phyloP scores from a whole-genome alignment of 2,113 vertebrate genomes.

The Mugil cephalus region DNA sequence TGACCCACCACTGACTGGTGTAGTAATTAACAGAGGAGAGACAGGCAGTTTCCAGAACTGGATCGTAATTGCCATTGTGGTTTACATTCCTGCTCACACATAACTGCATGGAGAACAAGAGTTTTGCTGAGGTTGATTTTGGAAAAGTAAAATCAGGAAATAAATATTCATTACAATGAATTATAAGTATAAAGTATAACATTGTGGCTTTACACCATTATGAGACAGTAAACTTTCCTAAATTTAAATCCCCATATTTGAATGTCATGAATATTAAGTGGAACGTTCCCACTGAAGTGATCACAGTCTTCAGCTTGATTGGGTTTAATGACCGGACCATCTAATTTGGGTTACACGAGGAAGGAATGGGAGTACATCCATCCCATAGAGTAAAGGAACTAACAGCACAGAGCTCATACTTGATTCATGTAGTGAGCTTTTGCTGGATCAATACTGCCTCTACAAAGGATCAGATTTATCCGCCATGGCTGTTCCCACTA shows the following conservation, averaged over 20 bases:
- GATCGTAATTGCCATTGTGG: background rate
- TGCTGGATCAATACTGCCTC: constrained; percentile 77
- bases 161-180: background rate
- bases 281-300: background rate
- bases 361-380: constrained; percentile 44
- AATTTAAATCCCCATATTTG: constrained; percentile 16
- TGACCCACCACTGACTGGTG: constrained; percentile 5
- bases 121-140: constrained; percentile 1
- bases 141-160: background rate
- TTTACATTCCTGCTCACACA: background rate
- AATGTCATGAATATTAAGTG: constrained; percentile 10
- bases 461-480: constrained; percentile 79
- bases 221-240: background rate
- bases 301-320: constrained; percentile 26
- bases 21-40: constrained; percentile 14
- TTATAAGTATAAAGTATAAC: background rate
- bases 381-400: constrained; percentile 43
- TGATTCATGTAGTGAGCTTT: constrained; percentile 79
- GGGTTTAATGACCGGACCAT: constrained; percentile 55
- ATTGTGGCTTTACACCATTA: background rate
- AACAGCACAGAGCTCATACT: constrained; percentile 63
- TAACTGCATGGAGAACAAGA: background rate
- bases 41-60: background rate
- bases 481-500: constrained; percentile 66
- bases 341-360: constrained; percentile 28